phyloP scores from a whole-genome alignment of 1,140 invertebrate genomes.

The Bombus polaris region DNA sequence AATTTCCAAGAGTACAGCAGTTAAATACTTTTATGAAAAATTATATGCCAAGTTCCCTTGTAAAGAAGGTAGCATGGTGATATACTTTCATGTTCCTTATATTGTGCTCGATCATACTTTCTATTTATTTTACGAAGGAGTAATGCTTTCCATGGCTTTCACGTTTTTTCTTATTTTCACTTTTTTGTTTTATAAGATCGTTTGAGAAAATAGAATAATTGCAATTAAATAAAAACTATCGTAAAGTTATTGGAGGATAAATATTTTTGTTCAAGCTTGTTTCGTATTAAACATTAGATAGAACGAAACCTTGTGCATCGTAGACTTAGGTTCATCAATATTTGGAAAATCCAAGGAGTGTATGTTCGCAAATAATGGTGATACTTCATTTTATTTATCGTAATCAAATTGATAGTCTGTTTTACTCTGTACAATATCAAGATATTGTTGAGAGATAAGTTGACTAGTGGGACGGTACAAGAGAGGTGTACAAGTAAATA shows the following conservation, averaged over 20 bases:
- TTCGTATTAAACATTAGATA: too few relatives aligned
- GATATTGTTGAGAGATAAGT: neutral
- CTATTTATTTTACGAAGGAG: conserved; percentile 23
- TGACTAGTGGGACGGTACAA: neutral
- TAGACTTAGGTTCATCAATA: neutral
- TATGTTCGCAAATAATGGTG: neutral
- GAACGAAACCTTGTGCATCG: too few relatives aligned
- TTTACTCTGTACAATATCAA: neutral
- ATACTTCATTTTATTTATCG: neutral
- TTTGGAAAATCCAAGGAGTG: neutral
- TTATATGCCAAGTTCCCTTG: too few relatives aligned
- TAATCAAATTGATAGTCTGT: neutral
- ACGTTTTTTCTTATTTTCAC: neutral
- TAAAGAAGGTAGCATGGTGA: neutral
- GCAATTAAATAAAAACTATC: neutral
- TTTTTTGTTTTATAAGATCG: neutral
- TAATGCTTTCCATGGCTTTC: conserved; percentile 8
- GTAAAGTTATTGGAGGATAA: neutral
- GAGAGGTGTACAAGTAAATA: neutral
- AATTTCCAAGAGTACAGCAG: neutral
- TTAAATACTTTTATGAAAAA: too few relatives aligned
- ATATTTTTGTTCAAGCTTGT: neutral
- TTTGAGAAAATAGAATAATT: neutral
- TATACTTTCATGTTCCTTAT: neutral
- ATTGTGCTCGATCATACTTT: conserved; percentile 12